Evolutionary conservation across 2,888 invertebrate genomes (phyloP).

Genomic region (Rotaria socialis): DNA sequence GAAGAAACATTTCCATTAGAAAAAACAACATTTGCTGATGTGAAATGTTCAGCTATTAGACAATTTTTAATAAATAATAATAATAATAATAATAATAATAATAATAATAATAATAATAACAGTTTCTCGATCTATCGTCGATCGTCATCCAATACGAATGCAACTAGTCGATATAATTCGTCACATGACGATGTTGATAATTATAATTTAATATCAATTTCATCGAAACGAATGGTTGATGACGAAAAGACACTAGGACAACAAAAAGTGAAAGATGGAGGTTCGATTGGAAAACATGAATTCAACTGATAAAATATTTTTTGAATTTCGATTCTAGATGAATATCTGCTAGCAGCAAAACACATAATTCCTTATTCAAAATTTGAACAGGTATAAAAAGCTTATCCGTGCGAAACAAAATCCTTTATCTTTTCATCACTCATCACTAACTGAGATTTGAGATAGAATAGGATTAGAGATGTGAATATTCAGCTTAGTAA

Average conservation of each 20-base stretch:
- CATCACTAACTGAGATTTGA: too few species aligned
- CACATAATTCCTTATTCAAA: not conserved
- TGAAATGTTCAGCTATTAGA: not conserved
- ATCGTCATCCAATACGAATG: not conserved
- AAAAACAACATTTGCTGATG: not conserved
- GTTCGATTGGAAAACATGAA: conserved; percentile 49
- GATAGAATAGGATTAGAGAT: too few species aligned
- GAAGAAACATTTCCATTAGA: not conserved
- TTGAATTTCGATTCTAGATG: not conserved
- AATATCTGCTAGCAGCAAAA: not conserved
- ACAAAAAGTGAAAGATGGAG: conserved; percentile 58
- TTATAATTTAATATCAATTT: conserved; percentile 8
- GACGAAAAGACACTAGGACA: conserved; percentile 57
- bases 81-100: conserved; percentile 9
- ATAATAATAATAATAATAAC: not conserved
- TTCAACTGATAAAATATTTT: not conserved
- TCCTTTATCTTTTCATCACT: too few species aligned
- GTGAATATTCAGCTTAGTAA: too few species aligned
- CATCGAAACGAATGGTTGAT: conserved; percentile 36
- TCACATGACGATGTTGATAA: not conserved
- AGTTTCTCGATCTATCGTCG: not conserved
- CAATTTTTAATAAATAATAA: not conserved
- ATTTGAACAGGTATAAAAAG: not conserved
- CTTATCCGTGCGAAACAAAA: too few species aligned
- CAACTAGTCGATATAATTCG: not conserved